Evolutionary conservation across 2,888 invertebrate genomes (phyloP), one percentile per base, ranked within the genome.

Genomic region (Lepidochrysops patricia): DNA sequence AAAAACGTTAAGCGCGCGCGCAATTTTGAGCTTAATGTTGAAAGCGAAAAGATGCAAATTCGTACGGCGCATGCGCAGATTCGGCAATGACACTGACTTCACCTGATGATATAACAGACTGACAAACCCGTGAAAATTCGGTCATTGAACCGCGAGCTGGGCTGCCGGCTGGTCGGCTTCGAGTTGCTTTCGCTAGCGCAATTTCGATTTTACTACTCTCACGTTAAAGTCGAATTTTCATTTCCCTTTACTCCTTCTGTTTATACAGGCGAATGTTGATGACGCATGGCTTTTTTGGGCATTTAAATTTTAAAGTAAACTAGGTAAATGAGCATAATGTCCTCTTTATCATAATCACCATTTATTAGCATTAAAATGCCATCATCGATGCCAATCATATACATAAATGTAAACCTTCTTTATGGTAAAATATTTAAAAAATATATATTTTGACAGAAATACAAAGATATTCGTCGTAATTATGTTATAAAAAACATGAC

Each of bases 31-130:
- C 75, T 67, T 66, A 80, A 73, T 73, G 64, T 29, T 63, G 65
- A 74, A 66, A 64, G 64, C 71, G 72, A 73, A 76, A 85, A 77
- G 81, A 76, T 72, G 70, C 70, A 84, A 80, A 82, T 84, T 80
- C 70, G 77, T 76, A 72, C 75, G 76, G 71, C 67, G 70, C 60
- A 64, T 67, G 69, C 74, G 77, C 71, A 72, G 77, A 82, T 89
- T 89, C 85, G 89, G 89, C 89, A 89, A 86, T 89, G 90, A 89
- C 89, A 89, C 86, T 88, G 89, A 88, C 87, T 82, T 79, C 83
- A 80, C 77, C 78, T 84, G 87, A 81, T 89, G 89, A 89, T 88
- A 89, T 89, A 89, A 89, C 86, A 83, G 83, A 85, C 88, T 87
- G 88, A 88, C 89, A 89, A 88, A 88, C 88, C 73, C 84, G 84